A percentile compares a stretch with the other conserved stretches of the same genome.
Evolutionary conservation across 2,113 vertebrate genomes (phyloP).

Genomic region (Pterocles orientalis): DNA sequence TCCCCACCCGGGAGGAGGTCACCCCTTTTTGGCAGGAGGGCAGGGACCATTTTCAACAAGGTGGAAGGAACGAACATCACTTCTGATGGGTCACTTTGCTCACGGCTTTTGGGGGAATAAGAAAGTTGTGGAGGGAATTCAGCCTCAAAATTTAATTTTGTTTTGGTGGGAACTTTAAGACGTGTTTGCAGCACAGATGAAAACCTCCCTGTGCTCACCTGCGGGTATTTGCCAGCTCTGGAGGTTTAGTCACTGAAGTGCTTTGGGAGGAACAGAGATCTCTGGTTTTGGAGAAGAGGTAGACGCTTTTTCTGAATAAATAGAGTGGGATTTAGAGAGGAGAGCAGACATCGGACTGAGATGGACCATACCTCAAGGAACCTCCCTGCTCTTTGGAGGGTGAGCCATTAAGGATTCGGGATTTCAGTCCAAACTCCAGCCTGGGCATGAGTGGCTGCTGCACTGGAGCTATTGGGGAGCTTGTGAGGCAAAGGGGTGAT

Average conservation of each 20-base stretch:
- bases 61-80: not conserved
- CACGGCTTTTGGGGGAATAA: accelerated
- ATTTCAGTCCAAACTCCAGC: not conserved
- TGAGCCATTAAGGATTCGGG: not conserved
- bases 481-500: not conserved
- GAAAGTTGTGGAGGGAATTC: not conserved
- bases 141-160: not conserved
- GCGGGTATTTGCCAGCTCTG: not conserved
- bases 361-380: not conserved
- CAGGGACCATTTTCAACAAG: not conserved
- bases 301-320: not conserved
- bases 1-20: not conserved
- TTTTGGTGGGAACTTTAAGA: not conserved
- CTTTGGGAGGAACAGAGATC: not conserved
- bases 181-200: not conserved
- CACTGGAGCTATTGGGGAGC: not conserved
- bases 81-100: not conserved
- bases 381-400: not conserved
- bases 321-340: not conserved
- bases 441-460: not conserved
- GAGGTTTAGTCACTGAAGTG: not conserved
- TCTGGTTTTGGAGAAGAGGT: not conserved
- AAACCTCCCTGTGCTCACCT: not conserved
- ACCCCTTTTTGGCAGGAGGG: not conserved
- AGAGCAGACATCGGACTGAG: accelerated